These are phyloP conservation scores for Ooceraea biroi DNA, from an alignment of 1,140 invertebrate species.

Conservation along the genomic window DNA sequence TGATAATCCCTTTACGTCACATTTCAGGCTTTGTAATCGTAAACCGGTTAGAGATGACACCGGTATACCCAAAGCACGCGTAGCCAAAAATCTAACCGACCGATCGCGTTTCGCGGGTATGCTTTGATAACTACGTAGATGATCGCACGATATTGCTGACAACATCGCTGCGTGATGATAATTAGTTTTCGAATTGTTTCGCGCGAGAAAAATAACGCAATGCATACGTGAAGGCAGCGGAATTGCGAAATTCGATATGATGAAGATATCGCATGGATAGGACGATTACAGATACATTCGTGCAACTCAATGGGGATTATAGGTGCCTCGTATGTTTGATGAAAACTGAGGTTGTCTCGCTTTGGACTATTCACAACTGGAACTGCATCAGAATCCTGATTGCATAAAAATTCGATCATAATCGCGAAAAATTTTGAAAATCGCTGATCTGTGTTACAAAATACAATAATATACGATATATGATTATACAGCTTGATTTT, in stretches of 20 bases:
- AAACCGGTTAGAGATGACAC: neutral
- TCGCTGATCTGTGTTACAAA: neutral
- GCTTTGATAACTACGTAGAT: slow-evolving; percentile 46
- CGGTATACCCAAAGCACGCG: neutral
- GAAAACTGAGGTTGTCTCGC: neutral
- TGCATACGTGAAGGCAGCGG: neutral
- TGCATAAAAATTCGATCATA: neutral
- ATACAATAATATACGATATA: too few species aligned
- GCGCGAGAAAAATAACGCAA: neutral
- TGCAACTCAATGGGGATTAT: neutral
- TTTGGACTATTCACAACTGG: neutral
- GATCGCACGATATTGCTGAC: neutral
- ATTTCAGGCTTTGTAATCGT: slow-evolving; percentile 73
- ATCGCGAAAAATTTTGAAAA: slow-evolving; percentile 24
- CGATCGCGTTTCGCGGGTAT: neutral
- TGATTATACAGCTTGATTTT: too few species aligned
- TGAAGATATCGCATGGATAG: neutral
- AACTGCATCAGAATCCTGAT: neutral
- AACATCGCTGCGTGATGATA: neutral
- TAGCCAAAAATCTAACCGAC: slow-evolving; percentile 18
- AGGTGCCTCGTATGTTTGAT: neutral
- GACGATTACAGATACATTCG: neutral
- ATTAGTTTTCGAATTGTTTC: slow-evolving; percentile 5
- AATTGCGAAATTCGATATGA: neutral
- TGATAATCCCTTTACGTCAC: slow-evolving; percentile 68